Percentiles rank a stretch among this genome's conserved stretches.
Conservation (phyloP, 2,888 invertebrate species). For the Griposia aprilina region DNA sequence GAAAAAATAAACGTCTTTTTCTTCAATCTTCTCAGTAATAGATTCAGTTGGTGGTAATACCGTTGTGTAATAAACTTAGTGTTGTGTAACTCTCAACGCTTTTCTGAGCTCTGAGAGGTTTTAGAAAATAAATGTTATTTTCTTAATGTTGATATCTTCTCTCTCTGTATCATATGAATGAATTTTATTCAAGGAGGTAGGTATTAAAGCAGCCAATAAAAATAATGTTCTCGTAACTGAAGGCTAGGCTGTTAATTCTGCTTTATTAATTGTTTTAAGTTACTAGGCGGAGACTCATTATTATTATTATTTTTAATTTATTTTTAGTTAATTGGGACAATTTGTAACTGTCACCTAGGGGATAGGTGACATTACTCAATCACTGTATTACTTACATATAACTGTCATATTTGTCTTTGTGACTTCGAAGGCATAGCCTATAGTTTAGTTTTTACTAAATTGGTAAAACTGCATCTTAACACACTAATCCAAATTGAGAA, state of each 20-base stretch:
- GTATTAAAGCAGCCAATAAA: not conserved
- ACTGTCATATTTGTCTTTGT: not conserved
- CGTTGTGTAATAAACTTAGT: slow-evolving; percentile 36
- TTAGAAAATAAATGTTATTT: slow-evolving; percentile 22
- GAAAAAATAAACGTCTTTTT: slow-evolving; percentile 40
- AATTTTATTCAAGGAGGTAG: not conserved
- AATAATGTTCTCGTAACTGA: not conserved
- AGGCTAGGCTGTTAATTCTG: not conserved
- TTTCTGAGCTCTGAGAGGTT: not conserved
- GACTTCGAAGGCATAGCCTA: not conserved
- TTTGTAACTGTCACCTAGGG: slow-evolving; percentile 9
- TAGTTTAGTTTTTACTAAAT: not conserved
- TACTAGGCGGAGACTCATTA: not conserved
- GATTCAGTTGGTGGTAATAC: slow-evolving; percentile 29
- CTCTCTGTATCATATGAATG: not conserved
- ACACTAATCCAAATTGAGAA: not conserved
- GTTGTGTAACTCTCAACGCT: slow-evolving; percentile 11
- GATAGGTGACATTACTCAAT: slow-evolving; percentile 5
- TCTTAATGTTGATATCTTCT: not conserved
- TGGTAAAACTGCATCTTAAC: not conserved
- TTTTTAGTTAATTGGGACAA: slow-evolving; percentile 15
- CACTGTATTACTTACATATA: not conserved
- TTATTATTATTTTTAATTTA: too few relatives aligned
- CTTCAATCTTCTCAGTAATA: slow-evolving; percentile 46
- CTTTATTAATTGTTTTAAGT: slow-evolving; percentile 18